Evolutionary conservation across 2,888 invertebrate genomes (phyloP), one percentile per base, ranked within the genome.

Genomic region (Orthosia cruda): DNA sequence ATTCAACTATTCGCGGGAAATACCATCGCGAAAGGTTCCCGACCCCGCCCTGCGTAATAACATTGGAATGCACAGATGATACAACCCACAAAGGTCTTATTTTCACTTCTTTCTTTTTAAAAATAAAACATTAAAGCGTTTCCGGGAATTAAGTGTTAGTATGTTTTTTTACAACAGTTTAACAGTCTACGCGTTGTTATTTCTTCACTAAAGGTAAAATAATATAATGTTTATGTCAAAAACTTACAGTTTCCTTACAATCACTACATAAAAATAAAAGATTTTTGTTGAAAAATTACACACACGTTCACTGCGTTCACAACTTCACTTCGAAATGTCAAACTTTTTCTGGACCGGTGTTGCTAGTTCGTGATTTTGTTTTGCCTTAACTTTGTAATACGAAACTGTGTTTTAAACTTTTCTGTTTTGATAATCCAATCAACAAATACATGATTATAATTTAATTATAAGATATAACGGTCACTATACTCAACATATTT

Each of bases 21-120:
- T 90, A 80, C 74, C 74, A 81, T 81, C 84, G 89, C 88, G 77
- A 91, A 91, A 87, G 86, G 89, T 89, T 92, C 91, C 88, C 88
- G 90, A 91, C 91, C 91, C 88, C 90, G 89, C 84, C 78, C 90
- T 87, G 91, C 95, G 95, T 94, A 96, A 95, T 93, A 91, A 92
- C 91, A 92, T 93, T 82, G 96, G 96, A 95, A 96, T 96, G 96
- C 94, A 92, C 93, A 94, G 91, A 95, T 94, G 94, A 94, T 95
- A 93, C 93, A 89, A 90, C 90, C 81, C 91, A 93, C 92, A 93
- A 93, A 94, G 91, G 91, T 94, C 95, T 95, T 94, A 92, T 92
- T 94, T 95, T 93, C 90, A 90, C 92, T 94, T 92, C 92, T 91
- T 87, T 87, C 76, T 91, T 92, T 92, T 91, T 91, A 86, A 89